phyloP scores from a whole-genome alignment of 2,113 vertebrate species.

The Trematomus loennbergii region DNA sequence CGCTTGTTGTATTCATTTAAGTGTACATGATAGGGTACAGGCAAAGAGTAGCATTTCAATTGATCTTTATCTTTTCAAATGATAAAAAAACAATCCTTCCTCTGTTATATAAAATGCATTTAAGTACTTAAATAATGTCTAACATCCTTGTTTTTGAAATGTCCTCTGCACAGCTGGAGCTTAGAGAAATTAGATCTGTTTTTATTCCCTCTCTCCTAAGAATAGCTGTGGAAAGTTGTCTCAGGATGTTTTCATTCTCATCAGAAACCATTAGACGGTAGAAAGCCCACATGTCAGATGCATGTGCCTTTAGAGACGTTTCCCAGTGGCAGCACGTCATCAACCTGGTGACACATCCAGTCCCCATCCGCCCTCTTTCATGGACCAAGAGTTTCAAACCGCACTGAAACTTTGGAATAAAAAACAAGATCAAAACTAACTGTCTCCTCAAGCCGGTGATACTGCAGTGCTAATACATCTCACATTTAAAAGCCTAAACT shows the following conservation, averaged over 20 bases:
- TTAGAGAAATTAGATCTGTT: slow-evolving; percentile 6
- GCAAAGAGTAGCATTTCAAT: slow-evolving; percentile 2
- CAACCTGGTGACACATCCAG: slow-evolving; percentile 69
- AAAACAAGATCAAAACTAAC: slow-evolving; percentile 40
- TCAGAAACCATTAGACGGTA: slow-evolving; percentile 69
- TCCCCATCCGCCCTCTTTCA: slow-evolving; percentile 46
- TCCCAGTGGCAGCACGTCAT: slow-evolving; percentile 65
- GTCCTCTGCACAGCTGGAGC: background rate
- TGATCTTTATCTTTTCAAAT: background rate
- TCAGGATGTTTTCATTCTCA: slow-evolving; percentile 55
- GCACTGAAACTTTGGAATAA: slow-evolving; percentile 13
- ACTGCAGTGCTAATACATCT: slow-evolving; percentile 13
- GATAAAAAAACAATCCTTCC: background rate
- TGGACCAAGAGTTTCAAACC: slow-evolving; percentile 59
- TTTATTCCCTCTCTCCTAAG: slow-evolving; percentile 30
- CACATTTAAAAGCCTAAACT: slow-evolving; percentile 33
- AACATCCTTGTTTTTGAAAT: slow-evolving; percentile 3
- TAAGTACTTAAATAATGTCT: slow-evolving; percentile 13
- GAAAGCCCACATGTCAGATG: slow-evolving; percentile 69
- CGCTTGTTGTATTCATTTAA: background rate
- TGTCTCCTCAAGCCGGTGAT: slow-evolving; percentile 9
- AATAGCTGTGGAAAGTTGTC: slow-evolving; percentile 36
- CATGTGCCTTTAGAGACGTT: slow-evolving; percentile 60
- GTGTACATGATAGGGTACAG: background rate
- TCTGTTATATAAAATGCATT: background rate